These are phyloP conservation scores for Podargus strigoides DNA, from an alignment of 2,797 vertebrate genomes.

Conservation along the genomic window DNA sequence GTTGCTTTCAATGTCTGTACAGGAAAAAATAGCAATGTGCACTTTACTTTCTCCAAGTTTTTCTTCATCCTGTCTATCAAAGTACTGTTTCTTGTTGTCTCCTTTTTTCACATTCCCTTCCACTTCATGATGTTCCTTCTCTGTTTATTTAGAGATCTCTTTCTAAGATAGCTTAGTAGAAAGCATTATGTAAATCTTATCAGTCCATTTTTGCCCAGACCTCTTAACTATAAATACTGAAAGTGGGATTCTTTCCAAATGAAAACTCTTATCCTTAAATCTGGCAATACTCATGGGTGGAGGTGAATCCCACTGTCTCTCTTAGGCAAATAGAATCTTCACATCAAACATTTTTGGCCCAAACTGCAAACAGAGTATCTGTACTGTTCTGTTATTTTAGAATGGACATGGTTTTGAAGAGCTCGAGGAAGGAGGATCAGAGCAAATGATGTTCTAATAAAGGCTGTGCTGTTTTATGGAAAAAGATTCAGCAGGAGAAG, in stretches of 20 bases:
- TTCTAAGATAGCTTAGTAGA: slow-evolving; percentile 39
- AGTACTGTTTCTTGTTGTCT: slow-evolving; percentile 46
- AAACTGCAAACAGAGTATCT: background rate
- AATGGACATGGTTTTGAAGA: slow-evolving; percentile 7
- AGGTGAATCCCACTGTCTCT: slow-evolving; percentile 5
- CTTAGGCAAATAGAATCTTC: slow-evolving; percentile 1
- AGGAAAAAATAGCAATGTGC: background rate
- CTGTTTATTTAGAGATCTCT: slow-evolving; percentile 51
- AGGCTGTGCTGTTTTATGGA: background rate
- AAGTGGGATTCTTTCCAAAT: slow-evolving; percentile 42
- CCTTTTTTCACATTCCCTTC: slow-evolving; percentile 12
- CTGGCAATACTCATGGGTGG: background rate
- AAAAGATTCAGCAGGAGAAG: background rate
- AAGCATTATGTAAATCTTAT: slow-evolving; percentile 14
- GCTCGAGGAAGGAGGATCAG: background rate
- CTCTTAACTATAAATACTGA: slow-evolving; percentile 37
- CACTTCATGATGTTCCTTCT: slow-evolving; percentile 14
- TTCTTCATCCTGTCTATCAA: slow-evolving; percentile 16
- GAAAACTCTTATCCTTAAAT: slow-evolving; percentile 20
- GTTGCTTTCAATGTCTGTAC: slow-evolving; percentile 5
- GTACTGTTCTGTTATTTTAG: background rate
- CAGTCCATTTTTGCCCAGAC: slow-evolving; percentile 57
- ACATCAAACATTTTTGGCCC: background rate
- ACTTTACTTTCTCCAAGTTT: background rate
- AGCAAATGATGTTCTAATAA: slow-evolving; percentile 10